Conservation (phyloP, 2,113 vertebrate species). For the Galbula dea region DNA sequence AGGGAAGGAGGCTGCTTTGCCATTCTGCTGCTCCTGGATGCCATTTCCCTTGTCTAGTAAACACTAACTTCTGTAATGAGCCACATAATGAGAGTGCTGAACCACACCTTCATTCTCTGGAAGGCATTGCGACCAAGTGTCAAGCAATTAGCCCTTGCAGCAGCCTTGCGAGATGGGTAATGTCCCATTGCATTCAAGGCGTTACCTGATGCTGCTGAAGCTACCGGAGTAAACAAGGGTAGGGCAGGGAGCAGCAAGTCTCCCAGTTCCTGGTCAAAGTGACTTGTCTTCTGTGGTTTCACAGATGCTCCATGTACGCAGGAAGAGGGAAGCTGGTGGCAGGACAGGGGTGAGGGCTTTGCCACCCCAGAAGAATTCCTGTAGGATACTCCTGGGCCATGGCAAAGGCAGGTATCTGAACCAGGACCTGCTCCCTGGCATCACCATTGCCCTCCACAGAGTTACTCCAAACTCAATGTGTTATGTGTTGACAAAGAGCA, state of each 20-base stretch:
- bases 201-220: neutral
- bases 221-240: neutral
- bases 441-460: neutral
- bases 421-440: neutral
- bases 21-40: neutral
- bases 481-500: neutral
- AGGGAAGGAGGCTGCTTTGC: neutral
- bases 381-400: neutral
- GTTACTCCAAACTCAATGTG: neutral
- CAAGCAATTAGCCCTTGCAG: neutral
- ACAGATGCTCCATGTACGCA: neutral
- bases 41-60: neutral
- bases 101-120: neutral
- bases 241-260: neutral
- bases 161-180: neutral
- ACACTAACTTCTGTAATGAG: neutral
- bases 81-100: neutral
- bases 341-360: neutral
- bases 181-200: neutral
- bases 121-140: neutral
- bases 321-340: neutral
- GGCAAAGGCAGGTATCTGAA: neutral
- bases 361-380: neutral
- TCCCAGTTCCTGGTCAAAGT: neutral
- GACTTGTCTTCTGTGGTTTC: neutral